These are phyloP conservation scores for Phengaris arion DNA, from an alignment of 2,888 invertebrate species.

Conservation along the genomic window DNA sequence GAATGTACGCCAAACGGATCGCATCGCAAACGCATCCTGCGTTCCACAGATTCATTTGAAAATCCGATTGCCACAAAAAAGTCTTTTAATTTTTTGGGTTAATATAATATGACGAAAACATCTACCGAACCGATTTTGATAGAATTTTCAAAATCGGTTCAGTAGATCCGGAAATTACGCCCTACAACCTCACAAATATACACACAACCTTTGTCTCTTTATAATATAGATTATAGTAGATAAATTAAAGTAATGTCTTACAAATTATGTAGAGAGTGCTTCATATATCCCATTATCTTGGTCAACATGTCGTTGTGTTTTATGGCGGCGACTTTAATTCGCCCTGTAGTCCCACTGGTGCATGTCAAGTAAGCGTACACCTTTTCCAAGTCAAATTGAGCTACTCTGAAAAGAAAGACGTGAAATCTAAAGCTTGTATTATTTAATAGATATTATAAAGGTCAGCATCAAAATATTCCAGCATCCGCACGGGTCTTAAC, in stretches of 20 bases:
- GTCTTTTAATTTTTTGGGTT: too few relatives aligned
- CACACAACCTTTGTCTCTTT: too few relatives aligned
- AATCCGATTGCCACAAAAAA: too few relatives aligned
- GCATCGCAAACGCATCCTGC: too few relatives aligned
- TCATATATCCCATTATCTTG: conserved; percentile 39
- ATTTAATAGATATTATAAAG: not conserved
- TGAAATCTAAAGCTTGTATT: not conserved
- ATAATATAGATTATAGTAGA: too few relatives aligned
- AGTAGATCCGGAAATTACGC: too few relatives aligned
- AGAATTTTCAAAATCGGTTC: too few relatives aligned
- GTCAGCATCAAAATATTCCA: not conserved
- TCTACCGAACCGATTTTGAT: too few relatives aligned
- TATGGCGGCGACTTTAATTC: conserved; percentile 56
- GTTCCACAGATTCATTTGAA: too few relatives aligned
- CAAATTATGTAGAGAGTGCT: conserved; percentile 30
- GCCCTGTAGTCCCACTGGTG: conserved; percentile 62
- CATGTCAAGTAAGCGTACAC: conserved; percentile 52
- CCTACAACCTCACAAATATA: too few relatives aligned
- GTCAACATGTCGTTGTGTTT: conserved; percentile 45
- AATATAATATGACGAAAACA: too few relatives aligned
- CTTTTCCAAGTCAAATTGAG: conserved; percentile 51
- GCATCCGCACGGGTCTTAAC: not conserved
- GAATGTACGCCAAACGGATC: too few relatives aligned
- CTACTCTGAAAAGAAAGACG: conserved; percentile 47
- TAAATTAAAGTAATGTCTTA: conserved; percentile 13